These are phyloP conservation scores for Thaleichthys pacificus DNA, from an alignment of 2,797 vertebrate species.

Conservation along the genomic window DNA sequence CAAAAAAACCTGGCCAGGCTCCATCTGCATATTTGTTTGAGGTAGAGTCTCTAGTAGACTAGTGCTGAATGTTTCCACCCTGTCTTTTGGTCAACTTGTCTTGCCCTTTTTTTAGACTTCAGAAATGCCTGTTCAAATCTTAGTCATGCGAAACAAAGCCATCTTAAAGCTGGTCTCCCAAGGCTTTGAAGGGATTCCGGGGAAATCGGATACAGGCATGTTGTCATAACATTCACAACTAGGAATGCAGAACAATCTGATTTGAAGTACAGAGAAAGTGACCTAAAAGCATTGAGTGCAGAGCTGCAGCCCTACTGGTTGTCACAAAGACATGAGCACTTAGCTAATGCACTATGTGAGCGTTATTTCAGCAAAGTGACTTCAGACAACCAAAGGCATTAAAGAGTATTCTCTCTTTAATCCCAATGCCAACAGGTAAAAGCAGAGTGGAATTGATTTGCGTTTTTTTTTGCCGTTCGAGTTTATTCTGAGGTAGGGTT, in stretches of 20 bases:
- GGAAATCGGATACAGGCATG: conserved; percentile 60
- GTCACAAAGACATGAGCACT: conserved; percentile 24
- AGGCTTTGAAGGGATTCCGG: conserved; percentile 58
- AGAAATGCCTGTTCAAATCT: conserved; percentile 59
- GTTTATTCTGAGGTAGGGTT: neutral
- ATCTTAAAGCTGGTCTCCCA: conserved; percentile 46
- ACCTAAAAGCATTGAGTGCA: conserved; percentile 24
- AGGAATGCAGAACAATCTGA: conserved; percentile 46
- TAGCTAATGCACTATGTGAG: conserved; percentile 17
- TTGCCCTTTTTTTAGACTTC: conserved; percentile 46
- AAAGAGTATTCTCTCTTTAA: neutral
- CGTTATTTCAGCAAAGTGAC: neutral
- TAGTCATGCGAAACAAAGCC: conserved; percentile 66
- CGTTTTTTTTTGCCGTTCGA: neutral
- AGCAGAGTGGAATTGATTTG: neutral
- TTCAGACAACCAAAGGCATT: neutral
- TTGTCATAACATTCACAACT: conserved; percentile 63
- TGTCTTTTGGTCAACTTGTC: conserved; percentile 42
- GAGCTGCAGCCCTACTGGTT: conserved; percentile 10
- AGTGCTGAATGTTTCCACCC: conserved; percentile 43
- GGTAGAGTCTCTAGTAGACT: neutral
- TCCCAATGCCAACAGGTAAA: neutral
- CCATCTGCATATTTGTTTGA: neutral
- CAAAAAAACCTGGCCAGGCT: conserved; percentile 19
- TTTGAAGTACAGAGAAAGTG: conserved; percentile 48